Conservation (phyloP, 2,113 vertebrate species). For the Enhydra lutris region DNA sequence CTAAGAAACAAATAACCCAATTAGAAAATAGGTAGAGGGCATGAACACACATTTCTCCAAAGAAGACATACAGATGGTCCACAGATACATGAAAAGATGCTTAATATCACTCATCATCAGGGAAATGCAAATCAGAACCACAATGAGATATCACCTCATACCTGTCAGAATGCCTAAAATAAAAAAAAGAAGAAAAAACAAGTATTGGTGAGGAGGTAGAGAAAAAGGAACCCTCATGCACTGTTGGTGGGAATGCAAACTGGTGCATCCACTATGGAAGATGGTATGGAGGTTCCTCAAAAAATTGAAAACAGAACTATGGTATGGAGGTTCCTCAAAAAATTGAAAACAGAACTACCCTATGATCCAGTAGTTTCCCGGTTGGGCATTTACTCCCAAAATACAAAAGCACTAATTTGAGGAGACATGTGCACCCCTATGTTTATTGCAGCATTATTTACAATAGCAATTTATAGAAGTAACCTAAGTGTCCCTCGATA, state of each 20-base stretch:
- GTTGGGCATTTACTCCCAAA: no score
- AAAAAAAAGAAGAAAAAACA: background rate
- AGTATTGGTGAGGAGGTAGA: background rate
- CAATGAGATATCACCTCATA: background rate
- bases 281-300: background rate
- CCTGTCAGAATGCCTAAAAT: background rate
- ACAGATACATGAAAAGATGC: no score
- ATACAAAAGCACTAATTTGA: no score
- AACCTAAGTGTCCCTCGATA: background rate
- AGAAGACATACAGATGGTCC: no score
- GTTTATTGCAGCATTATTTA: no score
- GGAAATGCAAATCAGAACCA: background rate
- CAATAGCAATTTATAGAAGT: background rate
- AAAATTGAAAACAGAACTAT: background rate
- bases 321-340: background rate
- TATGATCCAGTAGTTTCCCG: background rate
- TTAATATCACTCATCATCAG: no score
- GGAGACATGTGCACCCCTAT: no score
- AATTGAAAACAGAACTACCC: background rate
- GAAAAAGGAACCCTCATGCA: background rate
- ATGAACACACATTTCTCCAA: no score
- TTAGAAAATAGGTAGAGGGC: no score
- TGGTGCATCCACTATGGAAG: background rate
- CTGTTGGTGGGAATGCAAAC: background rate
- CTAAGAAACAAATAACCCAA: no score